These are phyloP conservation scores for Amblyopsis rosae DNA, from an alignment of 2,113 vertebrate species.

Conservation along the genomic window DNA sequence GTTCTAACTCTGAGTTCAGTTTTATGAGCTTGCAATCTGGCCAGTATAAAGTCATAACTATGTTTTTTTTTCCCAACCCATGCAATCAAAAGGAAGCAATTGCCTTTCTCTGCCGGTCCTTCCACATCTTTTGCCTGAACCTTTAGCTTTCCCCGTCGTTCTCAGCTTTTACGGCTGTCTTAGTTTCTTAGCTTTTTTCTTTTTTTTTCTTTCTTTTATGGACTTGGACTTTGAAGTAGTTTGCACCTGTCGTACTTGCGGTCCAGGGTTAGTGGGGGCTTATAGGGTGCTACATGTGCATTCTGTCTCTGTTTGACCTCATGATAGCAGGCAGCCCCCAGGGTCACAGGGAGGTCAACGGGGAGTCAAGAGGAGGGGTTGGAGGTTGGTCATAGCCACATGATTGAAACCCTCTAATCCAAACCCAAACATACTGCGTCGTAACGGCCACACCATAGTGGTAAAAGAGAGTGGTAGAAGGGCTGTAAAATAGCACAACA, in stretches of 20 bases:
- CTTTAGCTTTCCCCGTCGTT: not conserved
- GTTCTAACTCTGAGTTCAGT: too few relatives aligned
- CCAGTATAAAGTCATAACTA: slow-evolving; percentile 14
- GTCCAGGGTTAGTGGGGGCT: not conserved
- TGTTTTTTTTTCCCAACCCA: slow-evolving; percentile 37
- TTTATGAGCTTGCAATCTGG: slow-evolving; percentile 4
- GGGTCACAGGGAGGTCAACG: slow-evolving; percentile 24
- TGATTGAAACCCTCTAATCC: not conserved
- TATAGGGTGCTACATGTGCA: too few relatives aligned
- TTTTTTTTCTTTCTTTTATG: slow-evolving; percentile 12
- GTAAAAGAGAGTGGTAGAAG: not conserved
- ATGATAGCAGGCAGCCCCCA: not conserved
- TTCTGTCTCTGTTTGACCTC: slow-evolving; percentile 23
- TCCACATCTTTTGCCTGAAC: too few relatives aligned
- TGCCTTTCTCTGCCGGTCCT: slow-evolving; percentile 19
- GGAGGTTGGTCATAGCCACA: slow-evolving; percentile 8
- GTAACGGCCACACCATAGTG: not conserved
- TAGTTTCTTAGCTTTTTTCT: not conserved
- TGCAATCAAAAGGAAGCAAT: slow-evolving; percentile 32
- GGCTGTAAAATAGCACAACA: too few relatives aligned
- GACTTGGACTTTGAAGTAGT: slow-evolving; percentile 24
- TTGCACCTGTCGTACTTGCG: slow-evolving; percentile 44
- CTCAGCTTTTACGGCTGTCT: slow-evolving; percentile 19
- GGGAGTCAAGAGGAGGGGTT: slow-evolving; percentile 1
- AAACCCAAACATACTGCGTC: not conserved